Conservation (phyloP, 2,797 vertebrate species). For the Manis javanica region DNA sequence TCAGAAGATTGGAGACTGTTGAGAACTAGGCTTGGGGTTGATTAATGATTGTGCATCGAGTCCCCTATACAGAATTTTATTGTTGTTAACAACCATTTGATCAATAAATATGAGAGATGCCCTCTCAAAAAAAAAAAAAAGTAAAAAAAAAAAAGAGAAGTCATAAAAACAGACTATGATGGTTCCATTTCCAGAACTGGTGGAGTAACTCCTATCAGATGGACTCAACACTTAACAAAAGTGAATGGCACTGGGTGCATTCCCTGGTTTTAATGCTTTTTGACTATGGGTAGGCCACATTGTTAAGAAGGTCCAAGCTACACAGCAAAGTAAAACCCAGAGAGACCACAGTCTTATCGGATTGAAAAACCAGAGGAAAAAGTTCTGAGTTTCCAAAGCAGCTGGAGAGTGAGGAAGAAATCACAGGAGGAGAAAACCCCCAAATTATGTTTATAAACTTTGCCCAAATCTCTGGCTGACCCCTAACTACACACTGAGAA, state of each 20-base stretch:
- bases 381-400: background rate
- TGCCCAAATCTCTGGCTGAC: background rate
- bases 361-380: background rate
- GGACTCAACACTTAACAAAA: background rate
- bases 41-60: too few relatives aligned
- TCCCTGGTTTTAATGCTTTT: conserved; percentile 2
- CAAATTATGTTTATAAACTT: background rate
- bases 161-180: background rate
- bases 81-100: too few relatives aligned
- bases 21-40: too few relatives aligned
- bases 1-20: too few relatives aligned
- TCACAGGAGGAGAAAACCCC: background rate
- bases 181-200: background rate
- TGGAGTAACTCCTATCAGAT: background rate
- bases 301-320: background rate
- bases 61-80: too few relatives aligned
- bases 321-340: background rate
- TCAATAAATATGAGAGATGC: too few relatives aligned
- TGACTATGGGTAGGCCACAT: background rate
- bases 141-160: too few relatives aligned
- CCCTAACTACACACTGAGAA: background rate
- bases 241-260: background rate
- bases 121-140: too few relatives aligned
- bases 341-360: background rate
- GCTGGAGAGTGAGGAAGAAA: background rate